A percentile compares a stretch with the other conserved stretches of the same genome.
Evolutionary conservation across 2,797 vertebrate species (phyloP).

Genomic region (Gastrophryne carolinensis): DNA sequence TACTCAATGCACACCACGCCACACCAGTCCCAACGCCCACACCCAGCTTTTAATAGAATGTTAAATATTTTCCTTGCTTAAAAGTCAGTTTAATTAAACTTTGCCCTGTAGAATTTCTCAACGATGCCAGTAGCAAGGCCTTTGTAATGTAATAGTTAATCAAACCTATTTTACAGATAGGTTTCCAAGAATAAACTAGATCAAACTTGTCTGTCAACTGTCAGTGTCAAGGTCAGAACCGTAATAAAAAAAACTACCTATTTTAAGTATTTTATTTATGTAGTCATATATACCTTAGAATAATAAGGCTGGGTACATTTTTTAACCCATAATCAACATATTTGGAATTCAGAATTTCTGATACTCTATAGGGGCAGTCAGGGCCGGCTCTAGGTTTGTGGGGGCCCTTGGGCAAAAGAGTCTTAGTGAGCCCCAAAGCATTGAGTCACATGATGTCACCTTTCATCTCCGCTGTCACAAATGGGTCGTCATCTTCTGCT

Average conservation of each 20-base stretch:
- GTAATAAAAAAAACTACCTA: background rate
- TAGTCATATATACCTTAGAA: too few species aligned
- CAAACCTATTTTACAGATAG: background rate
- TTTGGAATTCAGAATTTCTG: too few species aligned
- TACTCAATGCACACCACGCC: slow-evolving; percentile 35
- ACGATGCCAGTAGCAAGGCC: background rate
- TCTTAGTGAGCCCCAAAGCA: too few species aligned
- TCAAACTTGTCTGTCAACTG: background rate
- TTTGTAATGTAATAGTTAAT: slow-evolving; percentile 1
- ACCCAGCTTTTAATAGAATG: slow-evolving; percentile 2
- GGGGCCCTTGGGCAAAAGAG: too few species aligned
- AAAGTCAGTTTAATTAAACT: background rate
- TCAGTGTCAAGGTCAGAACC: background rate
- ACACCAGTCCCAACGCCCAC: slow-evolving; percentile 9
- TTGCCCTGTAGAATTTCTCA: background rate
- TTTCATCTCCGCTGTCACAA: too few species aligned
- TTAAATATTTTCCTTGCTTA: background rate
- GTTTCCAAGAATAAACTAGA: background rate
- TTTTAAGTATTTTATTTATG: too few species aligned
- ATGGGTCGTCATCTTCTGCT: too few species aligned
- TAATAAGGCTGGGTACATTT: too few species aligned
- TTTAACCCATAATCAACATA: too few species aligned
- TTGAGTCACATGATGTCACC: too few species aligned
- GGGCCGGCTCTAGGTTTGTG: too few species aligned
- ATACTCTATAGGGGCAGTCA: too few species aligned